Evolutionary conservation across 2,797 vertebrate genomes (phyloP).

Genomic region (Semaprochilodus insignis): DNA sequence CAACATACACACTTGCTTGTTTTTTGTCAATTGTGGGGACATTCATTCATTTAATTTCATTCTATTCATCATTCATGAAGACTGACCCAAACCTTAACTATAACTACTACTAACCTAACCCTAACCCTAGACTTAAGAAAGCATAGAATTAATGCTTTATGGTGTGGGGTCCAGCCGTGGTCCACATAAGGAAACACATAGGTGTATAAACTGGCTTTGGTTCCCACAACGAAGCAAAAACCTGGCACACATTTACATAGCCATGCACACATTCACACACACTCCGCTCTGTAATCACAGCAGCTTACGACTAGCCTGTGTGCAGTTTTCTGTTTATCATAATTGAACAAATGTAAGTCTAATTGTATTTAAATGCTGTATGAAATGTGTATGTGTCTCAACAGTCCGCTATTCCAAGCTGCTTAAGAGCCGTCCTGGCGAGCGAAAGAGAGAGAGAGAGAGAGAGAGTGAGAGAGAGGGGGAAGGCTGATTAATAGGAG

Average conservation of each 20-base stretch:
- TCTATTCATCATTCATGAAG: too few relatives aligned
- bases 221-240: too few relatives aligned
- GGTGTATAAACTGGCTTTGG: too few relatives aligned
- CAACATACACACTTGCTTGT: neutral
- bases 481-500: slow-evolving; percentile 28
- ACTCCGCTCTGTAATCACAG: neutral
- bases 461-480: neutral
- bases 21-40: too few relatives aligned
- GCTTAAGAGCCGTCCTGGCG: slow-evolving; percentile 17
- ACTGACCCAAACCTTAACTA: too few relatives aligned
- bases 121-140: too few relatives aligned
- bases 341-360: slow-evolving; percentile 56
- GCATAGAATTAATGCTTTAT: too few relatives aligned
- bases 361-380: slow-evolving; percentile 53
- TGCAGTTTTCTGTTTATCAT: slow-evolving; percentile 42
- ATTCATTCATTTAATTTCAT: too few relatives aligned
- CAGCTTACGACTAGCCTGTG: slow-evolving; percentile 21
- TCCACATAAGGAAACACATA: too few relatives aligned
- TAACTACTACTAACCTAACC: too few relatives aligned
- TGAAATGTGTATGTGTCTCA: slow-evolving; percentile 42
- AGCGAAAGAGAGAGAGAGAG: neutral
- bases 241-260: neutral
- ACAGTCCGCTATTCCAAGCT: slow-evolving; percentile 25
- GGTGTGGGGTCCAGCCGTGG: too few relatives aligned
- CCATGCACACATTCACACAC: neutral